Evolutionary conservation across 1,140 invertebrate genomes (phyloP), one percentile per base, ranked within the genome.

Genomic region (Antheraea mylitta): DNA sequence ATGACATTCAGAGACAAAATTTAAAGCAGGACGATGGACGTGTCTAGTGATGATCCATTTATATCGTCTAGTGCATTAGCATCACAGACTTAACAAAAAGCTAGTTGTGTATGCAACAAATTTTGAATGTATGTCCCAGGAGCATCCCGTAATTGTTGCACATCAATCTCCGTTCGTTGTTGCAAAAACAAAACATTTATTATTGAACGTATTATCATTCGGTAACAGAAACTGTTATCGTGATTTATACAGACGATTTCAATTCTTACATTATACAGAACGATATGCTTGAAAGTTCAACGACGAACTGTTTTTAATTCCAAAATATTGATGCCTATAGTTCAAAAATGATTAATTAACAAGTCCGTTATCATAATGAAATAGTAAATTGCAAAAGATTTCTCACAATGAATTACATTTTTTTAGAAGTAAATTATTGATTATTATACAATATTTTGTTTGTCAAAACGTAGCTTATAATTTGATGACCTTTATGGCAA

Each of bases 121-220:
- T 88, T 87, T 73, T 73, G 79, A 80, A 87, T 90, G 80, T 79
- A 89, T 88, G 74, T 67, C 67, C 70, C 75, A 78, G 86, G 82
- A 88, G 81, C 87, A 88, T 91, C 89, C 85, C 77, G 77, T 89
- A 86, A 91, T 90, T 89, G 87, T 75, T 89, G 86, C 85, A 87
- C 87, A 91, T 91, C 83, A 91, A 91, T 91, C 89, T 89, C 82
- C 76, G 83, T 77, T 90, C 79, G 71, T 80, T 61, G 78, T 87
- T 90, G 89, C 87, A 89, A 90, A 91, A 90, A 91, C 87, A 89
- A 88, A 86, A 75, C 89, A 91, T 90, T 90, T 90, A 80, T 91
- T 90, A 89, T 75, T 79, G 83, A 80, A 83, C 76, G 84, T 82
- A 89, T 89, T 91, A 87, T 77, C 85, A 91, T 91, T 77, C 81